Base-by-base conservation (phyloP, 2,888 invertebrate species). In the Boloria selene region DNA sequence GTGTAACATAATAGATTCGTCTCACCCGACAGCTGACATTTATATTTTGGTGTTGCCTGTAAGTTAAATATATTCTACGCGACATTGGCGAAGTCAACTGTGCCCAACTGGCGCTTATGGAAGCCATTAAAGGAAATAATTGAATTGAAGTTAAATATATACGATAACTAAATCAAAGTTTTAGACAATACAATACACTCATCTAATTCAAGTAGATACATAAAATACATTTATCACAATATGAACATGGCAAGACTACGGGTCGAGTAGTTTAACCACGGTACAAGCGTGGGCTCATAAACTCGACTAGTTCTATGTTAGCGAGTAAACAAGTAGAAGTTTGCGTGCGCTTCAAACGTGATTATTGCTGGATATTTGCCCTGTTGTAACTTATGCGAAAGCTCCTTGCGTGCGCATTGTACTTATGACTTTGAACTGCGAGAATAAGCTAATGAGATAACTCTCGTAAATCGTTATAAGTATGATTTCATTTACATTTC, bases 351-450 rank as follows among this genome's bases (percentile, higher is more conserved):
- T 56, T 56, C 26, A 50, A 65, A 61, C 65, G 54, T 49, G 54
- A 55, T 65, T 60, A 65, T 61, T 65, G 65, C 60, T 42, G 60
- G 53, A 42, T 60, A 26, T 60, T 54, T 65, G 38, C 50, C 63
- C 50, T 63, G 55, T 63, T 56, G 62, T 55, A 56, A 63, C 50
- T 63, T 44, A 45, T 50, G 50, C 22, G 44, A 56, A 56, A 55
- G 44, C 50, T 49, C 2, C 49, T 59, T 49, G 49, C 47, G 45
- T 50, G 55, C 54, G 13, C 16, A 45, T 50, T 56, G 50, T 63
- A 50, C 63, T 50, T 63, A 50, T 55, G 45, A 51, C 42, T 49
- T 50, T 13, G 22, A 42, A 26, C 14, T 22, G 22, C 49, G 7
- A 16, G 55, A 13, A 49, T 49, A 17, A 49, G 31, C 49, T 49